Base-by-base conservation (phyloP, 1,140 invertebrate genomes). In the Pogonus chalceus region DNA sequence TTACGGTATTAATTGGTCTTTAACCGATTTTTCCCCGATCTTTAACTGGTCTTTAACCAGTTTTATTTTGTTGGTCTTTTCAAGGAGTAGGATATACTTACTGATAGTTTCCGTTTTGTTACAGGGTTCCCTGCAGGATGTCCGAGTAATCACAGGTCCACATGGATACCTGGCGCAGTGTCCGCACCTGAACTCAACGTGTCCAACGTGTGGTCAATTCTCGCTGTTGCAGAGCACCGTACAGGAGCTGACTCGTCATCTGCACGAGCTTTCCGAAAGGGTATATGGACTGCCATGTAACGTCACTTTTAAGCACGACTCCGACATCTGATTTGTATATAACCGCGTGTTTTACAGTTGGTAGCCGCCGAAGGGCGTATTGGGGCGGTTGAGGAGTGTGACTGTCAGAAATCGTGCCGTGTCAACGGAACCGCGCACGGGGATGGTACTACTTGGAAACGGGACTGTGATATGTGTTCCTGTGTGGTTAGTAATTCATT, bases 121-220 rank as follows among this genome's bases (percentile, higher is more conserved):
- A 39, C 69, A 94, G 90, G 90, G 90, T 65, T 82, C 82, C 58
- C 78, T 94, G 67, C 87, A 92, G 79, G 88, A 92, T 63, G 85
- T 93, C 58, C 81, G 83, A 72, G 77, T 94, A 64, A 84, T 92
- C 60, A 81, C 81, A 62, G 86, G 88, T 63, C 79, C 88, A 51
- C 84, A 91, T 70, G 90, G 90, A 47, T 90, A 92, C 70, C 76
- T 91, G 62, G 78, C 82, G 59, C 88, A 92, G 70, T 94, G 91
- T 75, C 89, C 90, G 35, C 79, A 84, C 60, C 74, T 89, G 68
- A 87, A 91, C 67, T 84, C 86, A 59, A 84, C 82, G 62, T 94
- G 91, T 75, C 90, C 90, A 35, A 91, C 90, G 2, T 93, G 90
- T 72, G 89, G 88, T 57, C 87, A 93, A 72, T 92, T 89, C 73